Percentiles rank a stretch among this genome's conserved stretches.
Conservation (phyloP, 2,888 invertebrate species). For the Ischnus inquisitorius region DNA sequence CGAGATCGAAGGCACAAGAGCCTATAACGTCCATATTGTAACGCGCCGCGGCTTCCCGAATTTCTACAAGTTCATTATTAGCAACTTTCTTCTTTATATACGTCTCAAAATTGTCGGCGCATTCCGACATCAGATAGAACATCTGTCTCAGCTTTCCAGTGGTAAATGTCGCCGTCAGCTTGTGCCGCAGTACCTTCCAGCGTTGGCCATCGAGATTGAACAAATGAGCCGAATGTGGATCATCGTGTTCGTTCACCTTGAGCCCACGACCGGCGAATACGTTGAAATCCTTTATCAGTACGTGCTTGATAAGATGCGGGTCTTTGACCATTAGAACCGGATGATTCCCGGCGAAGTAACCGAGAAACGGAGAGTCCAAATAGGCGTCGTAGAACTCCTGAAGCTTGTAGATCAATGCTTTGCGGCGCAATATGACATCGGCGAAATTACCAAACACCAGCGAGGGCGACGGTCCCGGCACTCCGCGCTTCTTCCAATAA, state of each 20-base stretch:
- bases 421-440: conserved; percentile 53
- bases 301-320: conserved; percentile 81
- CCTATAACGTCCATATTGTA: conserved; percentile 84
- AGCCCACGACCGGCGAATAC: conserved; percentile 80
- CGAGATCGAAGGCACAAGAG: conserved; percentile 83
- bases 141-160: conserved; percentile 86
- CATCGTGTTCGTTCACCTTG: conserved; percentile 82
- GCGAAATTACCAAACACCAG: conserved; percentile 83
- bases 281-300: conserved; percentile 85
- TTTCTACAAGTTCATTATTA: conserved; percentile 49
- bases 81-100: conserved; percentile 82
- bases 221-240: conserved; percentile 84
- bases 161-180: conserved; percentile 86
- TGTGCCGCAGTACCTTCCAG: conserved; percentile 86
- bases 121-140: conserved; percentile 85
- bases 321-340: conserved; percentile 83
- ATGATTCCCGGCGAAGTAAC: conserved; percentile 81
- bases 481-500: conserved; percentile 67
- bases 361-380: conserved; percentile 77
- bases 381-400: conserved; percentile 67
- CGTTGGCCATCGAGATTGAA: conserved; percentile 87
- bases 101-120: conserved; percentile 83
- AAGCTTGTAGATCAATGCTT: conserved; percentile 38
- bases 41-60: conserved; percentile 75
- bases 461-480: conserved; percentile 81